A percentile compares a stretch with the other conserved stretches of the same genome.
These are phyloP conservation scores for Drosophila prostipennis DNA, from an alignment of 2,888 invertebrate genomes.

Conservation along the genomic window DNA sequence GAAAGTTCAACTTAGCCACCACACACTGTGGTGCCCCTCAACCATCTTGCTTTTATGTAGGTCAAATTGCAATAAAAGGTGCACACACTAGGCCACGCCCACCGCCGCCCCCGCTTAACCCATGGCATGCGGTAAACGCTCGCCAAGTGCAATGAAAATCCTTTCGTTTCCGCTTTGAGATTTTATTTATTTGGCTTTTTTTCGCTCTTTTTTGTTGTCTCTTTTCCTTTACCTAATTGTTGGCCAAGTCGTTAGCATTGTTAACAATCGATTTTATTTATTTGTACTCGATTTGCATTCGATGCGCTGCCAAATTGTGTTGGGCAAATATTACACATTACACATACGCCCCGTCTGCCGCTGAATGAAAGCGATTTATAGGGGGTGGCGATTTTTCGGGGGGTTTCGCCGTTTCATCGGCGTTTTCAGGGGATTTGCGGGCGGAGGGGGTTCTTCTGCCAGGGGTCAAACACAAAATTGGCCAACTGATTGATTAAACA, in stretches of 20 bases:
- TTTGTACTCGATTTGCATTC: conserved; percentile 32
- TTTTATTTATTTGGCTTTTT: conserved; percentile 22
- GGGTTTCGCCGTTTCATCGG: background rate
- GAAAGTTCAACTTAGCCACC: background rate
- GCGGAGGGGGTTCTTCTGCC: background rate
- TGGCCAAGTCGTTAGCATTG: conserved; percentile 40
- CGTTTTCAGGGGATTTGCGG: too few relatives aligned
- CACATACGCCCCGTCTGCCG: conserved; percentile 31
- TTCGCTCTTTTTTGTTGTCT: background rate
- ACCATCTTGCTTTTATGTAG: conserved; percentile 34
- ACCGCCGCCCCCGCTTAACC: conserved; percentile 31
- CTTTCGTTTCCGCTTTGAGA: conserved; percentile 46
- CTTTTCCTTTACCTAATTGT: conserved; percentile 31
- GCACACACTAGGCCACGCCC: conserved; percentile 28
- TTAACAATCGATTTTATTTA: conserved; percentile 42
- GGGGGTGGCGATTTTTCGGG: background rate
- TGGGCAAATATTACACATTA: conserved; percentile 50
- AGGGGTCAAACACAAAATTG: conserved; percentile 34
- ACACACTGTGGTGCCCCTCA: conserved; percentile 4
- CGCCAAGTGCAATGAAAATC: conserved; percentile 44
- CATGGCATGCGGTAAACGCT: conserved; percentile 39
- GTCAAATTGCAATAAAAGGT: conserved; percentile 50
- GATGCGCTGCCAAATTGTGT: conserved; percentile 42
- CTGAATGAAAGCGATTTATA: conserved; percentile 10
- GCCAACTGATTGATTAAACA: conserved; percentile 35